Evolutionary conservation across 1,140 invertebrate genomes (phyloP), one percentile per base, ranked within the genome.

Genomic region (Bombus cullumanus): DNA sequence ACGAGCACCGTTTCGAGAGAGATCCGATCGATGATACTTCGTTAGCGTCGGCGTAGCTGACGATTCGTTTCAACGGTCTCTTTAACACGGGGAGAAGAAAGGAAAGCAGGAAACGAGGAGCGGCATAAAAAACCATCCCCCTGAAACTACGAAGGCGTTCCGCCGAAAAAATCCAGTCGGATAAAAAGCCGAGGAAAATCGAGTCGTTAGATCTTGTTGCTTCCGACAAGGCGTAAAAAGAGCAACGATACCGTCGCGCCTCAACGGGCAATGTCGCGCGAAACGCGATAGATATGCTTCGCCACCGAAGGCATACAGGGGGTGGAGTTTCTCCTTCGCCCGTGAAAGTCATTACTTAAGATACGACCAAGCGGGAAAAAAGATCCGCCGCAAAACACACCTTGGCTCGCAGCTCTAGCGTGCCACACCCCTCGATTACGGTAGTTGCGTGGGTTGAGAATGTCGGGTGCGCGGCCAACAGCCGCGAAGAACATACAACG

Each of bases 351-450:
- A 83, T 89, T 89, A 86, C 88, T 89, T 86, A 89, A 89, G 88
- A 89, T 89, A 87, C 79, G 87, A 74, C 81, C 87, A 83, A 53
- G 83, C 75, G 64, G 87, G n/a, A 83, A 76, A 86, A 83, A 66
- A 85, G 79, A 89, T 71, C 87, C 41, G 75, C 64, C 88, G 87
- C 85, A 83, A 88, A 88, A 81, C 73, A 88, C 79, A 88, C 87
- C 74, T 86, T 89, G 82, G 87, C 83, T 62, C 82, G 73, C 84
- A 66, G 53, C 31, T 75, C 57, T 64, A 25, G 39, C 59, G 59
- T 41, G 86, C 78, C 87, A 80, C 87, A 83, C 88, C 88, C 87
- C 87, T 71, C 87, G 88, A 89, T 86, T 80, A 83, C 71, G 79
- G 57, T 75, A 47, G 83, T 86, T 81, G 87, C 83, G 83, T 89